Conservation (phyloP, 2,888 invertebrate genomes). For the Stramonita haemastoma region DNA sequence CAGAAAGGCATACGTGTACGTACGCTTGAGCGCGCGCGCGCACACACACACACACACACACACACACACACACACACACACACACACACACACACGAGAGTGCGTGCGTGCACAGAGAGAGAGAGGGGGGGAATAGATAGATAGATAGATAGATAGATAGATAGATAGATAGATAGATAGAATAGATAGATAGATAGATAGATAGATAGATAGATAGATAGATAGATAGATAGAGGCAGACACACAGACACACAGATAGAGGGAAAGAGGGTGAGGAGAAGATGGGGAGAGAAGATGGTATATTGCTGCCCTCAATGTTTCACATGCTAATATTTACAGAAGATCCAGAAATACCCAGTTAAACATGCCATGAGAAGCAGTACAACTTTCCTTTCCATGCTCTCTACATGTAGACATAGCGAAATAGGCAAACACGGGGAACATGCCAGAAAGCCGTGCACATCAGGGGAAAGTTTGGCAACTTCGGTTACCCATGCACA, state of each 20-base stretch:
- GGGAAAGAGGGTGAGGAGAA: neutral
- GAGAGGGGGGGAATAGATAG: neutral
- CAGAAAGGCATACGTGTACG: too few relatives aligned
- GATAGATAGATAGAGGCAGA: neutral
- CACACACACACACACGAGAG: too few relatives aligned
- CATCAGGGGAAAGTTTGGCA: too few relatives aligned
- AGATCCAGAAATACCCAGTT: neutral
- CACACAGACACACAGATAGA: conserved; percentile 12
- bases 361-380: too few relatives aligned
- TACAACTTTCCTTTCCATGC: too few relatives aligned
- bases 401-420: too few relatives aligned
- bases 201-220: neutral
- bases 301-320: neutral
- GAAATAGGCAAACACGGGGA: too few relatives aligned
- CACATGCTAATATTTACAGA: neutral
- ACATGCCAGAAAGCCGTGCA: too few relatives aligned
- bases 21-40: too few relatives aligned
- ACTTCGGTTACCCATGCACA: too few relatives aligned
- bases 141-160: neutral
- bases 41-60: neutral
- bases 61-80: neutral
- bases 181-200: neutral
- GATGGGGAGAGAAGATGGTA: neutral
- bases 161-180: neutral
- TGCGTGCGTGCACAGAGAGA: too few relatives aligned